Conservation (phyloP, 2,113 vertebrate genomes). For the Centropus unirufus region DNA sequence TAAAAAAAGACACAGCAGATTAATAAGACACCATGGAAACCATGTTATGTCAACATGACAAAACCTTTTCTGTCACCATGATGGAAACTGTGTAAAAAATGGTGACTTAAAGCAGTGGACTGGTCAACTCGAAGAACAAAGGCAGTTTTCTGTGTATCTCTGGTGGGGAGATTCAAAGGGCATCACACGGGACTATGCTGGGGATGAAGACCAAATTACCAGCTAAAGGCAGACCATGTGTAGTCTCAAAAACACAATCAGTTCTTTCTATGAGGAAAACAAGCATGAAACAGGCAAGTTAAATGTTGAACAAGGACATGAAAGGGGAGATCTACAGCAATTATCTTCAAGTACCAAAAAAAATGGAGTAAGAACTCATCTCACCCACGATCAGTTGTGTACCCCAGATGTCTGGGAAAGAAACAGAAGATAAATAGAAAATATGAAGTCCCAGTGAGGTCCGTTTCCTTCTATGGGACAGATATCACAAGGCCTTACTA, state of each 20-base stretch:
- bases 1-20: neutral
- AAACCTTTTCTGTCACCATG: neutral
- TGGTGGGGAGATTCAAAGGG: neutral
- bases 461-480: no score
- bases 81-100: neutral
- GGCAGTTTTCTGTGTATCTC: neutral
- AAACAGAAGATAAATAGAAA: neutral
- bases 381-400: neutral
- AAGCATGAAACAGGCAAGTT: neutral
- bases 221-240: neutral
- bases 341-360: neutral
- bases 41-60: neutral
- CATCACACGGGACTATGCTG: neutral
- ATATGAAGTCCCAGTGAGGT: neutral
- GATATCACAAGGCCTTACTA: neutral
- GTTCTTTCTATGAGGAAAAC: neutral
- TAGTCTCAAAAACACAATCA: neutral
- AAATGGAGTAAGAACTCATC: neutral
- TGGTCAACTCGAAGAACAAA: neutral
- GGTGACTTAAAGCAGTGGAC: neutral
- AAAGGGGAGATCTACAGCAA: neutral
- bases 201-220: neutral
- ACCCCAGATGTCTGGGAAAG: neutral
- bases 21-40: neutral
- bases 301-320: neutral